Evolutionary conservation across 2,797 vertebrate genomes (phyloP).

Genomic region (Gorsachius magnificus): DNA sequence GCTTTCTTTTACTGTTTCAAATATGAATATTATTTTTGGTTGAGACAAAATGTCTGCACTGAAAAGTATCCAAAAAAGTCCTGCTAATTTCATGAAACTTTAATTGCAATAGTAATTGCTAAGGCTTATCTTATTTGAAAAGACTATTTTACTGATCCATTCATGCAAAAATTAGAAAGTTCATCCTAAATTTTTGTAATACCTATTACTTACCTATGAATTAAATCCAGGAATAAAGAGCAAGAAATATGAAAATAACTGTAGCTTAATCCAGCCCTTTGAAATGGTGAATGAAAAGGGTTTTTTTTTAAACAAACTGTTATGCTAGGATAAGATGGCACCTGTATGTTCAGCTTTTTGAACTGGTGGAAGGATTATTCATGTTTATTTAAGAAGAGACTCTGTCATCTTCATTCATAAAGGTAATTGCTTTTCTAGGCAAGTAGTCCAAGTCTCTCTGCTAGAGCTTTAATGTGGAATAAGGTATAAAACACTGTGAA

Average conservation of each 20-base stretch:
- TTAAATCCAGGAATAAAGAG: slow-evolving; percentile 41
- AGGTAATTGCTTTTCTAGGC: slow-evolving; percentile 25
- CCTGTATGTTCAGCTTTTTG: background rate
- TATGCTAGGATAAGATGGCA: slow-evolving; percentile 4
- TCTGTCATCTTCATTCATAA: slow-evolving; percentile 17
- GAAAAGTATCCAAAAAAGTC: background rate
- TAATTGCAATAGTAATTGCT: slow-evolving; percentile 55
- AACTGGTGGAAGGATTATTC: slow-evolving; percentile 25
- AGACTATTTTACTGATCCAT: background rate
- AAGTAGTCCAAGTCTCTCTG: background rate
- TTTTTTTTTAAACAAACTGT: background rate
- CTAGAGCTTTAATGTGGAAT: slow-evolving; percentile 7
- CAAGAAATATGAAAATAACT: slow-evolving; percentile 47
- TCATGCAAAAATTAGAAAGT: slow-evolving; percentile 55
- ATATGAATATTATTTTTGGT: background rate
- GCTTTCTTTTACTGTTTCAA: slow-evolving; percentile 6
- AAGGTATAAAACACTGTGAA: slow-evolving; percentile 13
- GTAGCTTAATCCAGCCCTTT: slow-evolving; percentile 15
- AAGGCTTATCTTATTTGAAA: slow-evolving; percentile 16
- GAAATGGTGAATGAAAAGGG: slow-evolving; percentile 21
- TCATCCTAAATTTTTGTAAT: slow-evolving; percentile 48
- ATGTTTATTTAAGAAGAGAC: slow-evolving; percentile 35
- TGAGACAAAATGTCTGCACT: slow-evolving; percentile 9
- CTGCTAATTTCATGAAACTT: slow-evolving; percentile 51
- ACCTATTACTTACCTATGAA: slow-evolving; percentile 44